Evolutionary conservation across 2,113 vertebrate species (phyloP).

Genomic region (Platichthys stellatus): DNA sequence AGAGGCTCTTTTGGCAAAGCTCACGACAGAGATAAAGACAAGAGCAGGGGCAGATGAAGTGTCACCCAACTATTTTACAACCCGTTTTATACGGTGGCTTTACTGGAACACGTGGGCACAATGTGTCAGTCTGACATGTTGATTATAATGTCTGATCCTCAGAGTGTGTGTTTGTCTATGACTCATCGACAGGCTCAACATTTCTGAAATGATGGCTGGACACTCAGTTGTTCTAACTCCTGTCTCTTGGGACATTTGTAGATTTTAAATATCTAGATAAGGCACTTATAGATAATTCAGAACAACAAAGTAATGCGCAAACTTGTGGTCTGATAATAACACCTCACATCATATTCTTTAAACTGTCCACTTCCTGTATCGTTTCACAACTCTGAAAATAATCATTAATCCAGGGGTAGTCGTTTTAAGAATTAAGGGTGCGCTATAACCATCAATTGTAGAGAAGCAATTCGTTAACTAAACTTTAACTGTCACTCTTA

Average conservation of each 20-base stretch:
- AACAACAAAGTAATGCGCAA: not conserved
- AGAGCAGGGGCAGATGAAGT: slow-evolving; percentile 2
- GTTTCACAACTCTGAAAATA: too few relatives aligned
- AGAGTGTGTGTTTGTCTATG: slow-evolving; percentile 9
- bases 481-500: too few relatives aligned
- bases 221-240: not conserved
- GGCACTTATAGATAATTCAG: not conserved
- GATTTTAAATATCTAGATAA: not conserved
- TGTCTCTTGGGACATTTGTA: not conserved
- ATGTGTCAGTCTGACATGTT: not conserved
- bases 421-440: too few relatives aligned
- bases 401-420: too few relatives aligned
- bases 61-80: slow-evolving; percentile 9
- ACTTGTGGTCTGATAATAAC: too few relatives aligned
- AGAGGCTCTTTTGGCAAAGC: not conserved
- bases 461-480: too few relatives aligned
- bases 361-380: too few relatives aligned
- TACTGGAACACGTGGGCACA: not conserved
- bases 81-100: slow-evolving; percentile 5
- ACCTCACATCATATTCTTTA: too few relatives aligned
- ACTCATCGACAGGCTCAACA: not conserved
- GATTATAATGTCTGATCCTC: not conserved
- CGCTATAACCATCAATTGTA: too few relatives aligned
- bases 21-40: not conserved
- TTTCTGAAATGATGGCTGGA: not conserved